Percentiles rank a stretch among this genome's conserved stretches.
Evolutionary conservation across 2,888 invertebrate genomes (phyloP).

Genomic region (Serripes groenlandicus): DNA sequence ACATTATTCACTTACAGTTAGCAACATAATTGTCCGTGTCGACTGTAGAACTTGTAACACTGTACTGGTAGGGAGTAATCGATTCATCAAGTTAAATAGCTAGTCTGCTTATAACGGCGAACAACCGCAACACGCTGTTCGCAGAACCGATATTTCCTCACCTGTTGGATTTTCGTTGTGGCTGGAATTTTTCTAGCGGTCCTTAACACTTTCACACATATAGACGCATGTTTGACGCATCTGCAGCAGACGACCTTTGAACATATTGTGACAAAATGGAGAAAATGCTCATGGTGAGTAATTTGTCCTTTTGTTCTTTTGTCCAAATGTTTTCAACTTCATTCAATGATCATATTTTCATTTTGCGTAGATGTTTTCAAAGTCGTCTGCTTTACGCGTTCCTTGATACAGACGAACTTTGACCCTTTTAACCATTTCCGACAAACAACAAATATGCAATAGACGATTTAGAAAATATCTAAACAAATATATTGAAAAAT

Average conservation of each 20-base stretch:
- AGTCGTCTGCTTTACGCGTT: not conserved
- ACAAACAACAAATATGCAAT: not conserved
- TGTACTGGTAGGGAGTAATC: not conserved
- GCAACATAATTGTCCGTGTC: constrained; percentile 20
- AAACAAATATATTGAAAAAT: too few relatives aligned
- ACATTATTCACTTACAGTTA: constrained; percentile 9
- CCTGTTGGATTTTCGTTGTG: not conserved
- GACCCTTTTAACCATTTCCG: not conserved
- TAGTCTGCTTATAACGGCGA: not conserved
- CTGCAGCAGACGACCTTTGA: not conserved
- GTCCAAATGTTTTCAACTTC: not conserved
- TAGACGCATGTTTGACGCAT: not conserved
- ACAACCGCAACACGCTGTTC: not conserved
- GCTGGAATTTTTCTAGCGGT: too few relatives aligned
- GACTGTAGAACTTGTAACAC: constrained; percentile 6
- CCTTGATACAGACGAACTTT: not conserved
- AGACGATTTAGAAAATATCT: too few relatives aligned
- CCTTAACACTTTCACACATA: not conserved
- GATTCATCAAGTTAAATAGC: constrained; percentile 10
- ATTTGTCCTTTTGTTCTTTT: not conserved
- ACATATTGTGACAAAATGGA: not conserved
- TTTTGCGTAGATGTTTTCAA: not conserved
- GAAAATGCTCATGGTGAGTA: not conserved
- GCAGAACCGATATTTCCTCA: not conserved
- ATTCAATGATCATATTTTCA: not conserved